A percentile compares a stretch with the other conserved stretches of the same genome.
Evolutionary conservation across 2,797 vertebrate genomes (phyloP).

Genomic region (Sebastes matsubarae): DNA sequence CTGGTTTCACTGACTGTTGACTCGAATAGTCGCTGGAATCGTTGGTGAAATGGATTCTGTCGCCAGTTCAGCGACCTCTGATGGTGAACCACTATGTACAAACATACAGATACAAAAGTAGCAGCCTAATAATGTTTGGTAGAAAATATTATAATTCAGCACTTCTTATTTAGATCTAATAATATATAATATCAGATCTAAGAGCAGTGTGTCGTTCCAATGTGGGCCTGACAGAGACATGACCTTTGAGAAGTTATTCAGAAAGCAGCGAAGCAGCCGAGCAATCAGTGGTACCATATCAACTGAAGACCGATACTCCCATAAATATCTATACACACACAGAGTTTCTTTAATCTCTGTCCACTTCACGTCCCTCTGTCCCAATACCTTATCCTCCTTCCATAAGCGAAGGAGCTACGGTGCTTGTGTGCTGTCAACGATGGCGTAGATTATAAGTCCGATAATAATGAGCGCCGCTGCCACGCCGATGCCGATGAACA

Average conservation of each 20-base stretch:
- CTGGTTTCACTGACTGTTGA: not conserved
- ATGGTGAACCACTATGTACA: not conserved
- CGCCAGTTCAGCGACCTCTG: not conserved
- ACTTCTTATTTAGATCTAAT: not conserved
- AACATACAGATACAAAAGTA: not conserved
- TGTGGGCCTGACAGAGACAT: not conserved
- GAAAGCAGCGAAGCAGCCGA: slow-evolving; percentile 47
- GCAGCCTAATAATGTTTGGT: not conserved
- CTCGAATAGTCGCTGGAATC: not conserved
- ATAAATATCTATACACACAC: slow-evolving; percentile 43
- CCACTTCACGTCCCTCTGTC: slow-evolving; percentile 7
- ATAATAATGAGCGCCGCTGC: slow-evolving; percentile 41
- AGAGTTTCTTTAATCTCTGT: slow-evolving; percentile 4
- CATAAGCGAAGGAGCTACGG: not conserved
- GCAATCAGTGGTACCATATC: slow-evolving; percentile 69
- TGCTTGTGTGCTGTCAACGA: not conserved
- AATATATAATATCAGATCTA: not conserved
- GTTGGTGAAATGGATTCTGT: not conserved
- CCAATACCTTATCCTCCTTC: not conserved
- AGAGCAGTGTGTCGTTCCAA: not conserved
- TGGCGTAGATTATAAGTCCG: slow-evolving; percentile 57
- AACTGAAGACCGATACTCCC: slow-evolving; percentile 32
- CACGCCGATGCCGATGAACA: slow-evolving; percentile 45
- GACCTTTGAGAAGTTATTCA: not conserved
- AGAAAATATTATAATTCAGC: not conserved